These are phyloP conservation scores for Cremastobaeus sp. DNA, from an alignment of 2,888 invertebrate species.

Conservation along the genomic window DNA sequence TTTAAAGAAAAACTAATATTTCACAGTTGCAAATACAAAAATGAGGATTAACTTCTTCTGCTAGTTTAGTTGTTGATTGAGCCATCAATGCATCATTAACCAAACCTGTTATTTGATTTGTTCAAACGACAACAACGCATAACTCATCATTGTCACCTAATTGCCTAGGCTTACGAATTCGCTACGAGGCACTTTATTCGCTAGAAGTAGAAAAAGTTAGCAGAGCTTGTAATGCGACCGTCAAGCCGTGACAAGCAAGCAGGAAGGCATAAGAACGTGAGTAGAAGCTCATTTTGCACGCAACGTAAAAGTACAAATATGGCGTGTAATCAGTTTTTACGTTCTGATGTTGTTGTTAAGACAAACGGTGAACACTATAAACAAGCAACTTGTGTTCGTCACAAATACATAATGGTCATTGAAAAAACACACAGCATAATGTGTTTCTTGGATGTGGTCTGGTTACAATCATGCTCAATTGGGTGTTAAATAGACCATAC, in stretches of 20 bases:
- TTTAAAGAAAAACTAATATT: too few relatives aligned
- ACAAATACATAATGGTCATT: slow-evolving; percentile 27
- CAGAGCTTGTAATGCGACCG: slow-evolving; percentile 74
- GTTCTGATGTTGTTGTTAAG: slow-evolving; percentile 50
- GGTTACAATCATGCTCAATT: slow-evolving; percentile 7
- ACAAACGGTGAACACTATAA: slow-evolving; percentile 35
- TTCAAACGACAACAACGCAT: slow-evolving; percentile 29
- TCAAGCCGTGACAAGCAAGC: slow-evolving; percentile 71
- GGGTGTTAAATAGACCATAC: too few relatives aligned
- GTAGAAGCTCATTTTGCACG: slow-evolving; percentile 59
- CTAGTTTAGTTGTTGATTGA: too few relatives aligned
- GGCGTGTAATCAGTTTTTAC: slow-evolving; percentile 59
- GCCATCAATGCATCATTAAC: too few relatives aligned
- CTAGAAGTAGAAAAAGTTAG: slow-evolving; percentile 66
- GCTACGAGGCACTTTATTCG: slow-evolving; percentile 34
- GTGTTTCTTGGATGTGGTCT: not conserved
- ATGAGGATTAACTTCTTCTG: too few relatives aligned
- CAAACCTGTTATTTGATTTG: too few relatives aligned
- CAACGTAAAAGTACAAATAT: slow-evolving; percentile 62
- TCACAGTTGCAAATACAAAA: too few relatives aligned
- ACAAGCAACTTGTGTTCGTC: slow-evolving; percentile 29
- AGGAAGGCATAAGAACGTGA: slow-evolving; percentile 60
- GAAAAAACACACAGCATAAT: slow-evolving; percentile 1
- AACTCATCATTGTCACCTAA: slow-evolving; percentile 46
- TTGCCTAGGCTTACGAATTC: slow-evolving; percentile 22